Base-by-base conservation (phyloP, 2,113 vertebrate genomes). In the Cyphomyrus discorhynchus region DNA sequence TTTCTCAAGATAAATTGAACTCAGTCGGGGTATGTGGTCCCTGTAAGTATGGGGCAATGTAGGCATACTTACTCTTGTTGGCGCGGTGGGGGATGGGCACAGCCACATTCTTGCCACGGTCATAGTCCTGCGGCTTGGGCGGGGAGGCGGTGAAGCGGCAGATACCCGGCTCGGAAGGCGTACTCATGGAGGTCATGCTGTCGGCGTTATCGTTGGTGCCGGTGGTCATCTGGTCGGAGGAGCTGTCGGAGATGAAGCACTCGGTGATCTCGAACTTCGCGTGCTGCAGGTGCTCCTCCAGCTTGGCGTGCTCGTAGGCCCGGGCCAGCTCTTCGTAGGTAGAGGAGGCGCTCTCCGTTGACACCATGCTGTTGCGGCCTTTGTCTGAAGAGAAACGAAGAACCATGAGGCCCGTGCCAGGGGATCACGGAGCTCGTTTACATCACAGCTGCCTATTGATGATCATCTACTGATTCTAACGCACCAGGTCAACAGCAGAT, bases 361-460 rank as follows among this genome's bases (percentile, higher is more conserved):
- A 99, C 92, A 99, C 98, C 98, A 99, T 99, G 95, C 98, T 99
- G 96, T 99, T 99, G 21, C 98, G 96, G 0, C 98, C 98, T 94
- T 99, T 99, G 94, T 99, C 98, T 94, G 49, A 17, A 50, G 88
- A 82, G 49, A 90, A 88, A 0, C 49, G 0, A 0, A n/a, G 56
- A 42, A 17, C 5, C 56, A 9, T 31, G 21, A 88, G 21, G 39
- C 52, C 56, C 24, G 1, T 11, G 21, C 62, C 27, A 31, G 62
- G 62, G 62, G n/a, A 27, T 27, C 62, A 31, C n/a, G 58, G 24
- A 62, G 58, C 58, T 62, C 24, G 58, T 62, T 62, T 62, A 62
- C 58, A 27, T 62, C 24, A 3, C 9, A 74, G 46, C 13, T 27
- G 77, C 11, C 24, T 13, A 50, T 15, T 31, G 45, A 15, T 27